phyloP scores from a whole-genome alignment of 53 echinoderm and acorn worm species.

The Holothuria scabra region DNA sequence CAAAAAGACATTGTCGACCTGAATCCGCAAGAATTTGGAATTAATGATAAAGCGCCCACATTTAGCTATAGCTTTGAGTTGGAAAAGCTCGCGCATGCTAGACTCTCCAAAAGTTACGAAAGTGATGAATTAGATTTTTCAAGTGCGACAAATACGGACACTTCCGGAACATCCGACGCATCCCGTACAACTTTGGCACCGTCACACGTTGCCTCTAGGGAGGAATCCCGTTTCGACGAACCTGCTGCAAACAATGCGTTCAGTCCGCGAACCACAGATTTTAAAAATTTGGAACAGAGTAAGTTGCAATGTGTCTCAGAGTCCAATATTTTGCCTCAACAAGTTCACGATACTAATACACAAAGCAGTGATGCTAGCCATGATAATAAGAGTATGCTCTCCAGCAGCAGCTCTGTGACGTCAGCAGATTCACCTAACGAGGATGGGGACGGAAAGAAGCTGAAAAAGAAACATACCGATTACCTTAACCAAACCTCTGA shows the following conservation, averaged over 20 bases:
- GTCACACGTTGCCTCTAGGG: neutral
- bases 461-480: slow-evolving; percentile 82
- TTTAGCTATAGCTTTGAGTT: slow-evolving; percentile 97
- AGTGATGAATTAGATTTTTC: slow-evolving; percentile 59
- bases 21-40: slow-evolving; percentile 17
- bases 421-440: too few relatives aligned
- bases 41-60: slow-evolving; percentile 57
- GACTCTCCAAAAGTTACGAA: slow-evolving; percentile 87
- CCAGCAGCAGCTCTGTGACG: too few relatives aligned
- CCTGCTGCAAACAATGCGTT: neutral
- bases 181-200: neutral
- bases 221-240: neutral
- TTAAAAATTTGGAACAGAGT: slow-evolving; percentile 1
- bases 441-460: neutral
- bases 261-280: neutral
- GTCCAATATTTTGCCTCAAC: too few relatives aligned
- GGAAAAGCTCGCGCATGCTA: slow-evolving; percentile 95
- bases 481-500: slow-evolving; percentile 77
- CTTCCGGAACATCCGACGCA: neutral
- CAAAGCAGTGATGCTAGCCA: too few relatives aligned
- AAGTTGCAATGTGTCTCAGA: neutral
- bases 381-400: too few relatives aligned
- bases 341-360: too few relatives aligned
- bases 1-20: slow-evolving; percentile 31
- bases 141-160: neutral